Evolutionary conservation across 1,140 invertebrate genomes (phyloP), one percentile per base, ranked within the genome.

Genomic region (Cryptotermes secundus): DNA sequence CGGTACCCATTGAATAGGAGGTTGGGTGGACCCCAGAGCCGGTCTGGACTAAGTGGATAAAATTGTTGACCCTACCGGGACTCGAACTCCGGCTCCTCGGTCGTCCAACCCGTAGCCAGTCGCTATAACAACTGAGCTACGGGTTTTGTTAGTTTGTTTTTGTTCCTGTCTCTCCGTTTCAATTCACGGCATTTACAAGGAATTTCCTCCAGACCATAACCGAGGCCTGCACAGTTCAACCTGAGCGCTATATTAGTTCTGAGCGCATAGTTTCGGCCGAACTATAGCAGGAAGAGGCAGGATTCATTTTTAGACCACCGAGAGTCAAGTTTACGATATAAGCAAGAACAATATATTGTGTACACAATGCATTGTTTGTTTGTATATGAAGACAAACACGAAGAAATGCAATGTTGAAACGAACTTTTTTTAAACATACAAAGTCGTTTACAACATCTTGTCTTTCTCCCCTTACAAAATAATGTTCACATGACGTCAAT

Each of bases 401-500:
- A 72, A 72, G 59, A 72, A 72, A 72, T 72, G 59, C 59, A 65
- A 65, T 65, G 59, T 65, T 65, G 59, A 65, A 65, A n/a, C 26
- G 59, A 65, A 65, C 59, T 31, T 72, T 31, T 72, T 72, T 72
- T 72, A 31, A 31, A 72, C n/a, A 72, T n/a, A 72, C 59, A 31
- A n/a, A 26, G 59, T 72, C 26, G 59, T 72, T 72, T 72, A 72
- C 31, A 72, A 72, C 59, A 72, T 72, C 59, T 72, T 72, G 59
- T 72, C 59, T 72, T n/a, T 72, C 59, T 72, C 59, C 59, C 59
- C 59, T 72, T 72, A 72, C 59, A 72, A 72, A 72, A 72, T 72
- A 72, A 72, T 72, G 59, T 72, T 72, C 59, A 72, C 26, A 72
- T 72, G 59, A 72, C 59, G 59, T 72, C 59, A 72, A 72, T n/a